Conservation (phyloP, 2,888 invertebrate genomes). For the Capitulum mitella region DNA sequence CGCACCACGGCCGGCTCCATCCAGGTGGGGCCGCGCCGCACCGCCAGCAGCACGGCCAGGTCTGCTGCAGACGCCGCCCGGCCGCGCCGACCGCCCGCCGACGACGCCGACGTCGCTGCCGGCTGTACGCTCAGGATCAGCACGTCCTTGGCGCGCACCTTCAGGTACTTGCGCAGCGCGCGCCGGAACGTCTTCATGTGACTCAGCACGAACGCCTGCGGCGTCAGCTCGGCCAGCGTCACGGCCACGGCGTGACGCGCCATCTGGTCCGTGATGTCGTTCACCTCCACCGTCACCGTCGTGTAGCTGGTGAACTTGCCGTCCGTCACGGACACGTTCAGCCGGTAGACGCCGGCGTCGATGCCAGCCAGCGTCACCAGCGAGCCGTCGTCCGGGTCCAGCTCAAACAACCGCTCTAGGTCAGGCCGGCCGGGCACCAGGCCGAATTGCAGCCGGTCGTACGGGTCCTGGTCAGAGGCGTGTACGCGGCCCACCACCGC, state of each 20-base stretch:
- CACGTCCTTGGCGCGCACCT: conserved; percentile 68
- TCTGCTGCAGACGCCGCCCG: conserved; percentile 39
- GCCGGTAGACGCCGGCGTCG: conserved; percentile 73
- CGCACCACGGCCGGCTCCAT: conserved; percentile 53
- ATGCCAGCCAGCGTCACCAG: conserved; percentile 71
- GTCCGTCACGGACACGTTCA: conserved; percentile 51
- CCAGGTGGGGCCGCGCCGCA: conserved; percentile 55
- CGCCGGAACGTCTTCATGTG: conserved; percentile 31
- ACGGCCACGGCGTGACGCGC: conserved; percentile 76
- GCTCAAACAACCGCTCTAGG: conserved; percentile 60
- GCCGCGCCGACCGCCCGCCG: background rate
- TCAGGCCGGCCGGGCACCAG: conserved; percentile 50
- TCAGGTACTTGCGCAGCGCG: conserved; percentile 55
- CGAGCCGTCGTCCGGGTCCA: conserved; percentile 71
- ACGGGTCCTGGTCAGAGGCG: conserved; percentile 85
- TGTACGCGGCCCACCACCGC: conserved; percentile 77
- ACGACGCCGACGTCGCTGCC: background rate
- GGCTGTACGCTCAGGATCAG: conserved; percentile 71
- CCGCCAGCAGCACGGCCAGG: conserved; percentile 84
- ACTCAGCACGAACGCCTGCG: conserved; percentile 64
- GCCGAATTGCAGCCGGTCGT: conserved; percentile 73
- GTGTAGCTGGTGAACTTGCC: conserved; percentile 54
- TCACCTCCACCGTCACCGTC: conserved; percentile 69
- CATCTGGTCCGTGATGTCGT: conserved; percentile 73
- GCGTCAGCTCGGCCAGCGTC: conserved; percentile 70